Evolutionary conservation across 1,140 invertebrate species (phyloP), one percentile per base, ranked within the genome.

Genomic region (Rhyacophila brunnea): DNA sequence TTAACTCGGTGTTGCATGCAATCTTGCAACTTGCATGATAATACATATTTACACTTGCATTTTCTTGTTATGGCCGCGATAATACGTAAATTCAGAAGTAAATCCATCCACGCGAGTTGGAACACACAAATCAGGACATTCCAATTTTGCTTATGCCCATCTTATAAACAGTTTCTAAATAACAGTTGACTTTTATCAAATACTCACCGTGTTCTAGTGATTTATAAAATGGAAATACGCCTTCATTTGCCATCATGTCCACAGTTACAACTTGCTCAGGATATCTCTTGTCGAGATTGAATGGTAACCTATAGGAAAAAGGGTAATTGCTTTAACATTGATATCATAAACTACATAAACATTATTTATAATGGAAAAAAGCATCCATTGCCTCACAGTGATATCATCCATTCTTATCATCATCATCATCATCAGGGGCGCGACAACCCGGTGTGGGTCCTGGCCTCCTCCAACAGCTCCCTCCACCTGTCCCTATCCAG

Each of bases 241-340:
- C 62, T 35, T 73, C 77, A 49, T 82, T 84, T 15, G 75, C 80
- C 87, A 89, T 89, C 78, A 87, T 81, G 18, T 82, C 75, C 0
- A 85, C 78, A 7, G 73, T 63, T 3, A 84, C 65, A 2, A 67
- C 64, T 23, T 80, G 68, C 9, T 68, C 67, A 0, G 76, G 69
- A 40, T 78, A 60, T 23, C 63, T 53, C 46, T 68, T 69, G 60
- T 78, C 62, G 6, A 68, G 54, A 51, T 66, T 74, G 58, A 79
- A 79, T 36, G 73, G 73, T 54, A 67, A 73, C 52, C 81, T 83
- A 56, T 6, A 13, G n/a, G 34, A n/a, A 35, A 6, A 35, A 35
- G 34, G 6, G 6, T 7, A 7, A 35, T 35, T n/a, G n/a, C n/a
- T n/a, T n/a, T n/a, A n/a, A n/a, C n/a, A n/a, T n/a, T n/a, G n/a